Evolutionary conservation across 2,888 invertebrate genomes (phyloP).

Genomic region (Chouioia cunea): DNA sequence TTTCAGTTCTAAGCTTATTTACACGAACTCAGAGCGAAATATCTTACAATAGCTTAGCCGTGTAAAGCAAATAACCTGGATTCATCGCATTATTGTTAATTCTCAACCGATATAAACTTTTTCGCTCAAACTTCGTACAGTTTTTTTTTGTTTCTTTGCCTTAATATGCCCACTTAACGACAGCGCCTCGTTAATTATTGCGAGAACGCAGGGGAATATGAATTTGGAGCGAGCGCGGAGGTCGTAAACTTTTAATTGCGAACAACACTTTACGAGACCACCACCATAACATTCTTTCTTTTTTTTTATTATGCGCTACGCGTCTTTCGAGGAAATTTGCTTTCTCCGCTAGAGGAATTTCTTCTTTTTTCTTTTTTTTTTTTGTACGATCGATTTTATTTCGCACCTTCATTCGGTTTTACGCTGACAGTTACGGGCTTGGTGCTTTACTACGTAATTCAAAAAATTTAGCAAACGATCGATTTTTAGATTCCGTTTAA

Average conservation of each 20-base stretch:
- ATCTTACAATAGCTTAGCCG: no score
- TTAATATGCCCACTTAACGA: conserved; percentile 3
- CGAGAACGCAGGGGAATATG: conserved; percentile 9
- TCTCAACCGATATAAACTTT: not conserved
- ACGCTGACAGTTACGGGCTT: conserved; percentile 31
- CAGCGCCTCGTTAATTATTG: conserved; percentile 23
- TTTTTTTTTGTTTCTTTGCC: conserved; percentile 14
- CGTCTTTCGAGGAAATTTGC: not conserved
- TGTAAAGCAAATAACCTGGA: no score
- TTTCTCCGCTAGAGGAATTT: not conserved
- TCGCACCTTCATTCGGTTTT: conserved; percentile 29
- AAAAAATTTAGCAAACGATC: conserved; percentile 18
- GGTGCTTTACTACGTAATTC: not conserved
- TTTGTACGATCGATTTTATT: conserved; percentile 19
- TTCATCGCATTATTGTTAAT: no score
- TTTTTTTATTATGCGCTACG: not conserved
- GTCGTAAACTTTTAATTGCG: conserved; percentile 41
- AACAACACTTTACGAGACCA: conserved; percentile 21
- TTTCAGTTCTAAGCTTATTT: not conserved
- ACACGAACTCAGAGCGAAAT: conserved; percentile 22
- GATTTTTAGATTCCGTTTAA: not conserved
- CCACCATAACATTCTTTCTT: not conserved
- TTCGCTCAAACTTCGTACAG: conserved; percentile 27
- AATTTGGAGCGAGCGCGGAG: conserved; percentile 24
- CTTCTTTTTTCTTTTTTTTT: not conserved